Conservation (phyloP, 2,113 vertebrate genomes). For the Tragelaphus scriptus region DNA sequence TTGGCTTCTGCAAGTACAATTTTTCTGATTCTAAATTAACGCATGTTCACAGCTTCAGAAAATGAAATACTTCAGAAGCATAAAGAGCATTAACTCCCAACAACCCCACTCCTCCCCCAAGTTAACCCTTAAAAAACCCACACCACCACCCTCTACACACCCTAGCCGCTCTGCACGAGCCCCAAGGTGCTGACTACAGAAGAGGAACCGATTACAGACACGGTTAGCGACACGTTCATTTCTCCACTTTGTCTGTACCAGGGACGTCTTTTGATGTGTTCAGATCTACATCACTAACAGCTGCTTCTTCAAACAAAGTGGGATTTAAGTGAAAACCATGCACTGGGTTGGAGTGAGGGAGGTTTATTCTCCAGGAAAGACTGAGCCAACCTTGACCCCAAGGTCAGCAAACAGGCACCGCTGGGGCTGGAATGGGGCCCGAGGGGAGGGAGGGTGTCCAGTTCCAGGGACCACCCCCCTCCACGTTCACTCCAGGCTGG, state of each 20-base stretch:
- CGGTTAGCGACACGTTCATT: rapidly evolving
- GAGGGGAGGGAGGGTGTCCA: rapidly evolving
- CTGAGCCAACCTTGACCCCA: too few relatives aligned
- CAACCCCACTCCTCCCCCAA: neutral
- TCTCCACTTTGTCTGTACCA: neutral
- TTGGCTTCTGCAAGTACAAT: neutral
- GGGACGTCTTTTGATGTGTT: neutral
- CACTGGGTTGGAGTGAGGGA: neutral
- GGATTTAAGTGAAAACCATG: neutral
- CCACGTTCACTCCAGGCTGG: rapidly evolving
- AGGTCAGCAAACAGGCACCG: neutral
- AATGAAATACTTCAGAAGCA: neutral
- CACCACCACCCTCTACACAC: rapidly evolving
- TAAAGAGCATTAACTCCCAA: neutral
- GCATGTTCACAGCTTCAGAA: neutral
- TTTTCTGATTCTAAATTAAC: neutral
- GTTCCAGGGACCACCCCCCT: neutral
- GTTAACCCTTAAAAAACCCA: neutral
- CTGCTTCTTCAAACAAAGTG: neutral
- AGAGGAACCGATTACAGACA: neutral
- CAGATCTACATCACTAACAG: neutral
- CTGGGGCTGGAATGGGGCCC: neutral
- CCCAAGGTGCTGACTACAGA: rapidly evolving
- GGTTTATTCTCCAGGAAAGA: neutral
- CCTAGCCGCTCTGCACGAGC: rapidly evolving